phyloP scores from a whole-genome alignment of 2,888 invertebrate species.

The Catotricha subobsoleta region DNA sequence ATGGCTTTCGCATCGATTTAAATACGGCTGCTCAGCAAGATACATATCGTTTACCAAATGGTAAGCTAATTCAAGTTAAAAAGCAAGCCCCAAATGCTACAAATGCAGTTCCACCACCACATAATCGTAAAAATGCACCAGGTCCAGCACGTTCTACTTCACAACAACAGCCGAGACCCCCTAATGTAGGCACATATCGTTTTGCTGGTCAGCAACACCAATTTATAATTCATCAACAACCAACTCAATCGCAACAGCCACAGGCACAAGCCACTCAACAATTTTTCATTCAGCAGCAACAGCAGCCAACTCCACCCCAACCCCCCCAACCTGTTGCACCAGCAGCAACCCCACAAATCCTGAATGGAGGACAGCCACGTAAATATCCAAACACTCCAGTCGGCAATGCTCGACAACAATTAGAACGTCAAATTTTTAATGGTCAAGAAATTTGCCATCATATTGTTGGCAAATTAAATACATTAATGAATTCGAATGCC shows the following conservation, averaged over 20 bases:
- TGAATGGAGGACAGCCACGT: conserved; percentile 7
- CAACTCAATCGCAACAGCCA: neutral
- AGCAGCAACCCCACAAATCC: neutral
- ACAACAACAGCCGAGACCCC: no score
- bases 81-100: conserved; percentile 18
- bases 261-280: neutral
- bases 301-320: conserved; percentile 5
- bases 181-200: no score
- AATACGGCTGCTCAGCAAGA: conserved; percentile 29
- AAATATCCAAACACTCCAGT: conserved; percentile 20
- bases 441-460: conserved; percentile 29
- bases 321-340: neutral
- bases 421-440: conserved; percentile 26
- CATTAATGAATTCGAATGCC: conserved; percentile 28
- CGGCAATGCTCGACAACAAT: conserved; percentile 22
- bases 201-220: no score
- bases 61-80: conserved; percentile 29
- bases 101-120: neutral
- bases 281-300: conserved; percentile 7
- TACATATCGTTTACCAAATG: conserved; percentile 28
- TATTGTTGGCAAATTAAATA: conserved; percentile 26
- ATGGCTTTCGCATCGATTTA: conserved; percentile 29
- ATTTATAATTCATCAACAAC: no score
- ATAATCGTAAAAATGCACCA: no score
- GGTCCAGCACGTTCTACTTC: no score